Base-by-base conservation (phyloP, 2,797 vertebrate genomes). In the Sebastes alutus region DNA sequence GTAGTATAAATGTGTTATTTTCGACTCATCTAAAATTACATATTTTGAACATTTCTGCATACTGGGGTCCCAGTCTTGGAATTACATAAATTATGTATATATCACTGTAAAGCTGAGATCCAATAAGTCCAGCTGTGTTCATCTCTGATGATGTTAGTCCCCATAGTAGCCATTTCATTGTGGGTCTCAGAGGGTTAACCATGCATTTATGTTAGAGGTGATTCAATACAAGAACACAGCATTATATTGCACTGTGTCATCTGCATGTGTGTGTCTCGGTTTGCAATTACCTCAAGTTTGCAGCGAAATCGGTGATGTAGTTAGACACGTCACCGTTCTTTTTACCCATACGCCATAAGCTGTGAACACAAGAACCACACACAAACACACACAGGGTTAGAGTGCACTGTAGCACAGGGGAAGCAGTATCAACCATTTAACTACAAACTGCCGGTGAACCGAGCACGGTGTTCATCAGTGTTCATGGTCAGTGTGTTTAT, bases 271-370 rank as follows among this genome's bases (percentile, higher is more conserved):
- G 58, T 49, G 68, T 80, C 55, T 80, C 33, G 11, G 81, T 89
- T 89, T 72, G 32, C 88, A 91, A 91, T 96, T 90, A 96, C 96
- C 96, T 96, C 94, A 96, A 93, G 91, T 95, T 96, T 94, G 96
- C 92, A 93, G 96, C 95, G 87, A 96, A 96, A 91, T 96, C 96
- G 75, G 92, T 95, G 94, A 96, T 96, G 94, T 95, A 96, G 95
- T 95, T 96, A 76, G 95, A 95, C 86, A 96, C 88, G 80, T 96
- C 96, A 89, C 96, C 96, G 68, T 96, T 96, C 95, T 96, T 96
- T 95, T 96, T 96, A 93, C 93, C 94, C 93, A 95, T 88, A 86
- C 95, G 94, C 96, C 96, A 96, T 86, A 95, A 95, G 89, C 96
- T 96, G 95, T 93, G 90, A 90, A 96, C 88, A 94, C 82, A 92